Evolutionary conservation across 2,888 invertebrate genomes (phyloP).

Genomic region (Dinocampus coccinellae): DNA sequence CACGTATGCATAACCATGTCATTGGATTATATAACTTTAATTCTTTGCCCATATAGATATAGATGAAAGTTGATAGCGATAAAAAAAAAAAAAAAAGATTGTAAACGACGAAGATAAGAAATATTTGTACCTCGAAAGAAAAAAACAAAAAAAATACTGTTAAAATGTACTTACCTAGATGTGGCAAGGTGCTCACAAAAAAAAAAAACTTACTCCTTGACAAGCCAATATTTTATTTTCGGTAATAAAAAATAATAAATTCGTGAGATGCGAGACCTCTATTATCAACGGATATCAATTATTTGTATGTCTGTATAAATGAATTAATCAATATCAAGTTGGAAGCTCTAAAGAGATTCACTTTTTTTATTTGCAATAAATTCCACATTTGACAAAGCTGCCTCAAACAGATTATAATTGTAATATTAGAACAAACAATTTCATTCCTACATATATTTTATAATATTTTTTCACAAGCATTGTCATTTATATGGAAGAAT

Average conservation of each 20-base stretch:
- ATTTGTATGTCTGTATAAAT: conserved; percentile 27
- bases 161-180: conserved; percentile 14
- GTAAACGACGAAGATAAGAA: not conserved
- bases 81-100: conserved; percentile 11
- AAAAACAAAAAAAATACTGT: not conserved
- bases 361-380: conserved; percentile 11
- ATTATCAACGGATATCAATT: not conserved
- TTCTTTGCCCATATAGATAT: not conserved
- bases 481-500: not conserved
- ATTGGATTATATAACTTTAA: not conserved
- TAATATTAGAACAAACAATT: not conserved
- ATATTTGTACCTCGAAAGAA: conserved; percentile 26
- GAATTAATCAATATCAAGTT: conserved; percentile 31
- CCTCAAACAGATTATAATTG: conserved; percentile 5
- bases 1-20: too few species aligned
- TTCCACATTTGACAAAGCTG: conserved; percentile 24
- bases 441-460: not conserved
- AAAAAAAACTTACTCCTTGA: conserved; percentile 48
- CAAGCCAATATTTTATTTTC: conserved; percentile 53
- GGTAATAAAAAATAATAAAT: conserved; percentile 43
- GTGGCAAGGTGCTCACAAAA: conserved; percentile 9
- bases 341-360: conserved; percentile 14
- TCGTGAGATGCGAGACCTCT: conserved; percentile 4
- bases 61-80: not conserved
- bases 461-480: not conserved